Percentiles rank a stretch among this genome's conserved stretches.
Evolutionary conservation across 2,113 vertebrate genomes (phyloP).

Genomic region (Globicephala melas): DNA sequence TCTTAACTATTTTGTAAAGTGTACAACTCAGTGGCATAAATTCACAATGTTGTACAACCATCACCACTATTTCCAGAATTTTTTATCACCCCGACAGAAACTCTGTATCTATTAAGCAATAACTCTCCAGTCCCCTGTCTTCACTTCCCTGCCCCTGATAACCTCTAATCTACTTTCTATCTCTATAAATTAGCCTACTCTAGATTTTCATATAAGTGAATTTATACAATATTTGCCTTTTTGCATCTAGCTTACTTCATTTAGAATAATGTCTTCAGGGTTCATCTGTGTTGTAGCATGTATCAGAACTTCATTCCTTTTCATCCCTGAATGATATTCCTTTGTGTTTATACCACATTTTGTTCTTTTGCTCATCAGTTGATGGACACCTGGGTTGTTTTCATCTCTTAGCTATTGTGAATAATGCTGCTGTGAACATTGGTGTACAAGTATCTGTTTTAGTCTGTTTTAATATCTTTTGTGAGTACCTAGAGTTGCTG

Average conservation of each 20-base stretch:
- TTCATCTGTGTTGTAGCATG: not conserved
- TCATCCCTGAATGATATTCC: not conserved
- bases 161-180: not conserved
- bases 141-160: not conserved
- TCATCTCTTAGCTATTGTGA: not conserved
- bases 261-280: not conserved
- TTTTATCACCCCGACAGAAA: not conserved
- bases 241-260: not conserved
- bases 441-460: not conserved
- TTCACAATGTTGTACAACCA: not conserved
- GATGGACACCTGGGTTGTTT: not conserved
- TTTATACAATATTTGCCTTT: not conserved
- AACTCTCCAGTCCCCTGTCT: not conserved
- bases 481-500: not conserved
- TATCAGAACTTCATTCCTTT: not conserved
- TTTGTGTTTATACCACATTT: not conserved
- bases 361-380: not conserved
- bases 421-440: not conserved
- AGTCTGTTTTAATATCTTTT: not conserved
- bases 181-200: not conserved
- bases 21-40: not conserved
- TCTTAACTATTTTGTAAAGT: not conserved
- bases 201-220: not conserved
- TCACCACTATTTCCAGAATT: not conserved
- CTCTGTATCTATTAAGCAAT: not conserved